Percentiles rank a stretch among this genome's conserved stretches.
These are phyloP conservation scores for Amblyraja radiata DNA, from an alignment of 2,797 vertebrate species.

Conservation along the genomic window DNA sequence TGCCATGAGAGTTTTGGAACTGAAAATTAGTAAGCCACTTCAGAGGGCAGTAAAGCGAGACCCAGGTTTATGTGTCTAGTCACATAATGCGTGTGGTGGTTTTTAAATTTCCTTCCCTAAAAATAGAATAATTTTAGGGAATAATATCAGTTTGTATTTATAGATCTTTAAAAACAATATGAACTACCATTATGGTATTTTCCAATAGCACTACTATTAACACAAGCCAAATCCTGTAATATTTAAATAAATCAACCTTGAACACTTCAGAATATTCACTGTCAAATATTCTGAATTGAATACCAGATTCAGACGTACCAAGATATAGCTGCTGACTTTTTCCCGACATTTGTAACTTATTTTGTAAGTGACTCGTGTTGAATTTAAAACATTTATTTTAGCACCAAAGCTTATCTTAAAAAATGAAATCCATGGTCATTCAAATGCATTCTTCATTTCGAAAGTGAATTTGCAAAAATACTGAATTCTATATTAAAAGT, in stretches of 20 bases:
- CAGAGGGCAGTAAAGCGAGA: background rate
- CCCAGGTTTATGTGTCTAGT: background rate
- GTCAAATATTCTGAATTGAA: background rate
- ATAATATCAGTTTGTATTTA: background rate
- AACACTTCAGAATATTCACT: background rate
- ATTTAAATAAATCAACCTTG: background rate
- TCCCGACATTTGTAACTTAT: background rate
- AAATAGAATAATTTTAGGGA: background rate
- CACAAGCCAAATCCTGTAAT: background rate
- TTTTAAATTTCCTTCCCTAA: background rate
- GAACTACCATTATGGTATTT: background rate
- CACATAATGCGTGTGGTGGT: background rate
- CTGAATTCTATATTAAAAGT: background rate
- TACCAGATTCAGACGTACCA: background rate
- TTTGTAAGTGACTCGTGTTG: background rate
- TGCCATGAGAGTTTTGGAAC: background rate
- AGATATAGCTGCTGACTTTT: background rate
- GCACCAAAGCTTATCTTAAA: background rate
- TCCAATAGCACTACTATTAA: background rate
- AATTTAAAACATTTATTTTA: background rate
- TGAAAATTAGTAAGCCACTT: background rate
- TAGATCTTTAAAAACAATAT: background rate
- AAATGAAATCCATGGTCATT: background rate
- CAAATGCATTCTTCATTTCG: background rate
- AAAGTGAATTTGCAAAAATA: background rate